Conservation (phyloP, 2,113 vertebrate species). For the Lethenteron reissneri region DNA sequence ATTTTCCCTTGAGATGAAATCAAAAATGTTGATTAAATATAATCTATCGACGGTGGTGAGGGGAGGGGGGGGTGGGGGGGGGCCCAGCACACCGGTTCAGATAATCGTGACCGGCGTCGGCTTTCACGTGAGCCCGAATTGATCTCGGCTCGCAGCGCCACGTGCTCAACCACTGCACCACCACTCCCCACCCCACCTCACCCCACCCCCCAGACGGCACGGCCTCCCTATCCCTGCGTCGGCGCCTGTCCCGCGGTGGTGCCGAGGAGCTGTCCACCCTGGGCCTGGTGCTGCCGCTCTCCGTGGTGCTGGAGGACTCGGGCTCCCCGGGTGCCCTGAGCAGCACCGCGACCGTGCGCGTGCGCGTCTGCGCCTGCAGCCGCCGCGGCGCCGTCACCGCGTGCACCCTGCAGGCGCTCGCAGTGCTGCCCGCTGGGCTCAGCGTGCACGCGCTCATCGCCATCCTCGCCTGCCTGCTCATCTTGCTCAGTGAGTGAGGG, state of each 20-base stretch:
- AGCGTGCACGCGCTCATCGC: conserved; percentile 5
- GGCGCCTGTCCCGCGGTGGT: background rate
- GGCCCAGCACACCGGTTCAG: no score
- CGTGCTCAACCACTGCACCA: no score
- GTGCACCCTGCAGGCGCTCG: background rate
- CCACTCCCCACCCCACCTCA: no score
- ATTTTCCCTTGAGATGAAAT: no score
- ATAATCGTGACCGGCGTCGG: no score
- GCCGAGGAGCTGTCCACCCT: background rate
- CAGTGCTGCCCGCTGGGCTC: background rate
- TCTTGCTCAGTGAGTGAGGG: background rate
- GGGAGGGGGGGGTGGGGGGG: no score
- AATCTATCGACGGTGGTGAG: no score
- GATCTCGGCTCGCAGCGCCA: no score
- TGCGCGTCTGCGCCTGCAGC: background rate
- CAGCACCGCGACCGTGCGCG: background rate
- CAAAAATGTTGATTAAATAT: no score
- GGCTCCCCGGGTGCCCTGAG: background rate
- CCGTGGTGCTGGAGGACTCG: background rate
- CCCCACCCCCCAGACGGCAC: background rate
- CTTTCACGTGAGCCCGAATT: no score
- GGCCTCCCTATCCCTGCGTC: background rate
- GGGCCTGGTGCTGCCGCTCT: background rate
- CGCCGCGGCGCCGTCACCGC: background rate
- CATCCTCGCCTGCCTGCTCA: background rate